Evolutionary conservation across 37 sponge, comb jelly and placozoan species (phyloP), one percentile per base, ranked within the genome.

Genomic region (Amphimedon queenslandica): DNA sequence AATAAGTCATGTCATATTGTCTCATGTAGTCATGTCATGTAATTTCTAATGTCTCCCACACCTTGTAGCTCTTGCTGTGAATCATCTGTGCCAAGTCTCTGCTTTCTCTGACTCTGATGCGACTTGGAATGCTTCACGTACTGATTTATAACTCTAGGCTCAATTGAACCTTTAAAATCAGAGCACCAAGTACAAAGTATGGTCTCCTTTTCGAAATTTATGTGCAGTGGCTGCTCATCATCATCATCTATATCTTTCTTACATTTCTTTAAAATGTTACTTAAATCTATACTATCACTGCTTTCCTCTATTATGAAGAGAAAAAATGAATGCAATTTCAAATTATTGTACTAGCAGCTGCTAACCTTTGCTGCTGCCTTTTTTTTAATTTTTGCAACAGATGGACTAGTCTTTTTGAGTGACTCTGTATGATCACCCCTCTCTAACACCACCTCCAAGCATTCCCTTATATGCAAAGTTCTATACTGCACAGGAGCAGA

Each of bases 161-260:
- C 67, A 29, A 66, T 24, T 4, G 67, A 66, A 23, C 67, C 67
- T 66, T 66, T 66, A 66, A 66, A 66, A 4, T 4, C 23, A 36
- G 34, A 37, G 37, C 67, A 66, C 67, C 67, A 66, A 3, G 29
- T 3, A 10, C 67, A 66, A 23, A 6, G 29, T 34, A 66, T 66
- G 3, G 67, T 29, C 34, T 66, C 67, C 6, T 11, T 30, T 37
- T 66, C 67, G 3, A 5, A 4, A 66, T 30, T 24, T 35, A 66
- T 66, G 35, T 66, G 34, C 34, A 66, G 37, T 6, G 67, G 67
- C 8, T 66, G 67, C n/a, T 66, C 4, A 66, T 66, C 67, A n/a
- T n/a, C n/a, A n/a, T n/a, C n/a, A n/a, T n/a, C n/a, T n/a, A n/a
- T 4, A 32, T 32, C 56, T 53, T 20, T 53, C 20, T 16, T 53